Percentiles rank a stretch among this genome's conserved stretches.
Evolutionary conservation across 1,140 invertebrate genomes (phyloP).

Genomic region (Drosophila hydei): DNA sequence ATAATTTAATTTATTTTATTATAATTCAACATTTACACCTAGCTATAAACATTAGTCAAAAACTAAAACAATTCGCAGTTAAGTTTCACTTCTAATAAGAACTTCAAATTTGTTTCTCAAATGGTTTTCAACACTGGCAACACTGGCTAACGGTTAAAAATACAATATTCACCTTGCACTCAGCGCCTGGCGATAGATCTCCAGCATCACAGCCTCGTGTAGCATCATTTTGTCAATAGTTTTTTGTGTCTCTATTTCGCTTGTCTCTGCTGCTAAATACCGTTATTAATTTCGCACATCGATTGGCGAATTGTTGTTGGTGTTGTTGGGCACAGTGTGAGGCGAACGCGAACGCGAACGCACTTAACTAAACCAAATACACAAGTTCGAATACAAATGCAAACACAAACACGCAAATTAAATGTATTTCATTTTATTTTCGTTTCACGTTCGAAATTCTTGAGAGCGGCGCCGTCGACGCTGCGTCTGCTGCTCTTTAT

Average conservation of each 20-base stretch:
- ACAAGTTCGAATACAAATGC: conserved; percentile 25
- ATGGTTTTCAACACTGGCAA: not conserved
- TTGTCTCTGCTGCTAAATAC: conserved; percentile 22
- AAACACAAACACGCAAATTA: conserved; percentile 34
- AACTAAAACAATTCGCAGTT: too few relatives aligned
- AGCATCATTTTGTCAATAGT: conserved; percentile 80
- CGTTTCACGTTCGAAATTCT: conserved; percentile 60
- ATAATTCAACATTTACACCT: too few relatives aligned
- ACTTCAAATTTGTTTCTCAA: too few relatives aligned
- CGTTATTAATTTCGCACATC: conserved; percentile 55
- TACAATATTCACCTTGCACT: conserved; percentile 78
- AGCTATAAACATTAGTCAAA: too few relatives aligned
- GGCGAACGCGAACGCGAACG: conserved; percentile 40
- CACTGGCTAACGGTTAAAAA: conserved; percentile 19
- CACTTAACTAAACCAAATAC: conserved; percentile 45
- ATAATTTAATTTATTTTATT: not conserved
- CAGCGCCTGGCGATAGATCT: conserved; percentile 83
- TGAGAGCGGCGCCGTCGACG: conserved; percentile 44
- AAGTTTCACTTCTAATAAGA: too few relatives aligned
- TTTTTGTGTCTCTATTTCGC: conserved; percentile 16
- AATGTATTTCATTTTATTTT: conserved; percentile 68
- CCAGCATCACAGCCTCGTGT: conserved; percentile 84
- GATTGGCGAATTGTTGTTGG: conserved; percentile 35
- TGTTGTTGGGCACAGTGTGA: conserved; percentile 44
- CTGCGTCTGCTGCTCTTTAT: conserved; percentile 18